A percentile compares a stretch with the other conserved stretches of the same genome.
Evolutionary conservation across 1,140 invertebrate species (phyloP).

Genomic region (Gryllus bimaculatus): DNA sequence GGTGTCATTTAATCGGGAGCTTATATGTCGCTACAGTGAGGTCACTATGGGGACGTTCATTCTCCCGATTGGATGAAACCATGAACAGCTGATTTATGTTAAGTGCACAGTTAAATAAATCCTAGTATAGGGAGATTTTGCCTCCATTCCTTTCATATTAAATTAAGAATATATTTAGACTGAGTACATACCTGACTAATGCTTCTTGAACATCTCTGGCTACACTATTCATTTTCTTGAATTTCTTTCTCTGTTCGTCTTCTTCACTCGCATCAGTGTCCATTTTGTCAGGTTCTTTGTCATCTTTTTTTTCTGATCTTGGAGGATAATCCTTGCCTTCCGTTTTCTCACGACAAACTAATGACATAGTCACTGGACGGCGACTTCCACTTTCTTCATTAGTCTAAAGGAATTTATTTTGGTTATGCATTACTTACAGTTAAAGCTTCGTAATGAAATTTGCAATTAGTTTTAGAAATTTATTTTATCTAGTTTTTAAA

Average conservation of each 20-base stretch:
- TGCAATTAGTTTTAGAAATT: no score
- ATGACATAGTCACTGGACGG: conserved; percentile 68
- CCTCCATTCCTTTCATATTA: no score
- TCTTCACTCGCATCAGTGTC: conserved; percentile 25
- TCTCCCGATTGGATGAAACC: no score
- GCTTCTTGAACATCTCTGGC: conserved; percentile 30
- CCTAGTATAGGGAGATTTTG: no score
- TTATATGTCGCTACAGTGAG: no score
- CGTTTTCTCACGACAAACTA: conserved; percentile 37
- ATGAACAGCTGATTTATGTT: no score
- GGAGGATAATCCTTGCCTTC: conserved; percentile 32
- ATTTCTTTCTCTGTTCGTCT: conserved; percentile 7
- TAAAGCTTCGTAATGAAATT: no score
- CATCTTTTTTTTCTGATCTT: conserved; percentile 6
- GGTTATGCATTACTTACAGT: no score
- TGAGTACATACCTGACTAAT: conserved; percentile 32
- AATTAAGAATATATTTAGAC: neutral
- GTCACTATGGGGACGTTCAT: no score
- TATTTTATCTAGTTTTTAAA: no score
- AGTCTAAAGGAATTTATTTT: conserved; percentile 8
- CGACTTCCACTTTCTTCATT: conserved; percentile 74
- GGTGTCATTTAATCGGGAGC: no score
- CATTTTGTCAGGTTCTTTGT: conserved; percentile 26
- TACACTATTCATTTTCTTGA: neutral
- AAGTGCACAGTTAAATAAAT: no score